Evolutionary conservation across 2,113 vertebrate species (phyloP).

Genomic region (Thunnus maccoyii): DNA sequence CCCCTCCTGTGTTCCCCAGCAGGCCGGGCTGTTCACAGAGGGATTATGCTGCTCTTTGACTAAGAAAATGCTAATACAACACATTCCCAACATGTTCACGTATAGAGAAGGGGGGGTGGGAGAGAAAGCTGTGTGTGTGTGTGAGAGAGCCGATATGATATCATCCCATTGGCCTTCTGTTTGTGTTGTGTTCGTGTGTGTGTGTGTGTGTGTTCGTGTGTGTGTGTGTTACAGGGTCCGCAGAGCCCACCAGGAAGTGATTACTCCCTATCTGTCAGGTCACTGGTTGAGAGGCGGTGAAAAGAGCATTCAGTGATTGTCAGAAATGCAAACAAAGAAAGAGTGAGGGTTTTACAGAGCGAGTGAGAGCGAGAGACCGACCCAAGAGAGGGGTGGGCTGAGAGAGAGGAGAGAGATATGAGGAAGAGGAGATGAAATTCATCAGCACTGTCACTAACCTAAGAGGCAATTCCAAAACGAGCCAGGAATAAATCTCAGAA

Average conservation of each 20-base stretch:
- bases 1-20: conserved; percentile 68
- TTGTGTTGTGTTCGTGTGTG: conserved; percentile 57
- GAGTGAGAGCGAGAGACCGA: conserved; percentile 25
- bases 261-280: conserved; percentile 66
- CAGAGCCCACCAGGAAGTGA: conserved; percentile 82
- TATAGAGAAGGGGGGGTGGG: conserved; percentile 61
- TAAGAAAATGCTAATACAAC: conserved; percentile 82
- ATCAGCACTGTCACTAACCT: neutral
- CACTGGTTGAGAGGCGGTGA: conserved; percentile 69
- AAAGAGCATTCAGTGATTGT: conserved; percentile 64
- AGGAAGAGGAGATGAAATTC: conserved; percentile 20
- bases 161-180: conserved; percentile 80
- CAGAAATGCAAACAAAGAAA: conserved; percentile 73
- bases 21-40: conserved; percentile 73
- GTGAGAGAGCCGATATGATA: conserved; percentile 76
- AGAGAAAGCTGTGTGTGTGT: conserved; percentile 40
- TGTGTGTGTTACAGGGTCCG: conserved; percentile 49
- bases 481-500: no score
- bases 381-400: conserved; percentile 11
- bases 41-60: conserved; percentile 81
- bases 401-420: conserved; percentile 4
- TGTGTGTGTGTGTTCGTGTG: conserved; percentile 47
- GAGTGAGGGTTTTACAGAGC: conserved; percentile 48
- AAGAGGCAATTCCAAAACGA: conserved; percentile 10
- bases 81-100: conserved; percentile 83